Evolutionary conservation across 2,797 vertebrate species (phyloP).

Genomic region (Melanotaenia nigrans): DNA sequence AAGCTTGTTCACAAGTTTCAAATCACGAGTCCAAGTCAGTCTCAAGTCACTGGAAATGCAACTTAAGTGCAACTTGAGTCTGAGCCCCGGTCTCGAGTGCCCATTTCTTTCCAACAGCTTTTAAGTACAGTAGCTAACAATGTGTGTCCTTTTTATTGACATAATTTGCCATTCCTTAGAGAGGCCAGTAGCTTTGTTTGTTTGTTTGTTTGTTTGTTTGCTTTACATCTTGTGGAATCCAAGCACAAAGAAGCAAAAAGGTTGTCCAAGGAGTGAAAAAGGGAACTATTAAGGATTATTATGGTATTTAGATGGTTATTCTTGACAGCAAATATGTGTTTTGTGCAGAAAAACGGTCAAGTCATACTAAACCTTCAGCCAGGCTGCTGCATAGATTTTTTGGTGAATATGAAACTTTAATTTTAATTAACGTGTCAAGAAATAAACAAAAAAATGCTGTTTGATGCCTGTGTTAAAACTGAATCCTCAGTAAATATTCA

Average conservation of each 20-base stretch:
- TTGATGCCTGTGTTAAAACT: slow-evolving; percentile 15
- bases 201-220: background rate
- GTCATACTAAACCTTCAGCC: background rate
- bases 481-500: slow-evolving; percentile 36
- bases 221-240: background rate
- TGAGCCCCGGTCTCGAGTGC: too few relatives aligned
- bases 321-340: background rate
- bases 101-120: too few relatives aligned
- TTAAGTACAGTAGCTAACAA: too few relatives aligned
- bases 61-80: too few relatives aligned
- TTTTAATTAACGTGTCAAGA: slow-evolving; percentile 16
- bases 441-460: slow-evolving; percentile 16
- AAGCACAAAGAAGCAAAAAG: background rate
- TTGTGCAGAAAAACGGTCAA: background rate
- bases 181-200: background rate
- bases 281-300: background rate
- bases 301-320: background rate
- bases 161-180: background rate
- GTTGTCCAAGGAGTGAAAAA: background rate
- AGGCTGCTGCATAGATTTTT: background rate
- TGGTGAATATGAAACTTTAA: background rate
- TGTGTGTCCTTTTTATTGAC: too few relatives aligned
- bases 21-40: too few relatives aligned
- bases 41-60: too few relatives aligned
- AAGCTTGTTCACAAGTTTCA: too few relatives aligned